Evolutionary conservation across 2,797 vertebrate species (phyloP), one percentile per base, ranked within the genome.

Genomic region (Acanthopagrus latus): DNA sequence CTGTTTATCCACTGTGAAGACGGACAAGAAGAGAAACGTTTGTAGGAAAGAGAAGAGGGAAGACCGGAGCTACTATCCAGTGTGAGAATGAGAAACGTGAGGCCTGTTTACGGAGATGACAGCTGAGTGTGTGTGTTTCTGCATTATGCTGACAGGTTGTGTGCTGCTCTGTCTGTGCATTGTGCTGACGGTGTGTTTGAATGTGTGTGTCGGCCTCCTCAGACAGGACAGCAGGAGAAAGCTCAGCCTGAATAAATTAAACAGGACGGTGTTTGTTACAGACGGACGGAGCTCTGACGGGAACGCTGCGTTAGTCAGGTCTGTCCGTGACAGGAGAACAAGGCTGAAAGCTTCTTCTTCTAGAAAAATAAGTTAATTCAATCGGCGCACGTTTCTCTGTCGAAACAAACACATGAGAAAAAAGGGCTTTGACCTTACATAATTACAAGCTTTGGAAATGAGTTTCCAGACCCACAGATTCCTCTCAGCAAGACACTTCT

Each of bases 161-260:
- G 21, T 23, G 69, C 43, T 50, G 51, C 62, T 65, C 43, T 18
- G 71, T 63, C 60, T 74, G 33, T 0, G 5, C 12, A 16, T 73
- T 85, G 67, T 78, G 80, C 86, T 80, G 80, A 77, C 47, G 4
- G 58, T 52, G 72, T 56, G 55, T 71, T 56, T 76, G 68, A 12
- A 20, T 23, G 63, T 33, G 69, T 64, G 64, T n/a, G 55, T 82
- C 66, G 25, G 62, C 57, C 62, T 74, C 52, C 48, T 69, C 67
- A 70, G 63, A 72, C 76, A 41, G 50, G 54, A 57, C 74, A 27
- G 67, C 54, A 58, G 71, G 44, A 68, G 43, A 18, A 51, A 56
- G 57, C 66, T 67, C 63, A 14, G 64, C 27, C 57, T 56, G 74
- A 62, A 83, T 83, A 58, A 56, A 83, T 85, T 64, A 78, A 81